Evolutionary conservation across 2,888 invertebrate genomes (phyloP).

Genomic region (Caenorhabditis doughertyi): DNA sequence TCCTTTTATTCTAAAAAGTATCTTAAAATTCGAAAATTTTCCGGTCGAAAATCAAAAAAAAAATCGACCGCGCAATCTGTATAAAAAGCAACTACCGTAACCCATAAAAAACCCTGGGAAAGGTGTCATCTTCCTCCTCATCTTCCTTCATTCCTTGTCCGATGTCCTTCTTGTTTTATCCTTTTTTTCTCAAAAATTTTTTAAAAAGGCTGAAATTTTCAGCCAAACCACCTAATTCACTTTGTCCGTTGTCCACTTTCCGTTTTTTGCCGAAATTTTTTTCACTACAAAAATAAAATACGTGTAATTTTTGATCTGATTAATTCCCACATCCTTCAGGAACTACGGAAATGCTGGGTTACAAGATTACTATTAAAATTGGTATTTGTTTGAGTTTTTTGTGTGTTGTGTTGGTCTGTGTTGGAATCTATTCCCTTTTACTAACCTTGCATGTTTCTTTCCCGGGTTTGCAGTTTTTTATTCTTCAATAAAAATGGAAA

Average conservation of each 20-base stretch:
- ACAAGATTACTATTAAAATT: not conserved
- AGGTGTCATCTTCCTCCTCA: not conserved
- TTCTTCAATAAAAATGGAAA: no score
- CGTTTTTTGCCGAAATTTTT: not conserved
- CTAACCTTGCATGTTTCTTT: not conserved
- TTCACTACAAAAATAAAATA: not conserved
- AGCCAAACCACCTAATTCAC: not conserved
- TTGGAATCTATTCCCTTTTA: not conserved
- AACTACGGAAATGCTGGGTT: conserved; percentile 38
- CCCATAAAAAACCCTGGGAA: no score
- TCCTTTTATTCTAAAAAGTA: conserved; percentile 3
- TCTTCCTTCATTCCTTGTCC: no score
- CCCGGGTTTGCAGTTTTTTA: no score
- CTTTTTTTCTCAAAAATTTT: no score
- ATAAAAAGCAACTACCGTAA: no score
- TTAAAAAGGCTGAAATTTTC: conserved; percentile 3
- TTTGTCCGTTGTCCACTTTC: conserved; percentile 34
- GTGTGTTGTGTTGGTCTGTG: not conserved
- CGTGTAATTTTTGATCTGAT: conserved; percentile 1
- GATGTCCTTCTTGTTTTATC: no score
- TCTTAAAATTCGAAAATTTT: no score
- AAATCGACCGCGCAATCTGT: no score
- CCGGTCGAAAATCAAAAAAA: no score
- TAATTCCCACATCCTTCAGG: conserved; percentile 22
- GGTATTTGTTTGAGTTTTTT: conserved; percentile 6